These are phyloP conservation scores for Cephonodes hylas DNA, from an alignment of 2,888 invertebrate species.

Conservation along the genomic window DNA sequence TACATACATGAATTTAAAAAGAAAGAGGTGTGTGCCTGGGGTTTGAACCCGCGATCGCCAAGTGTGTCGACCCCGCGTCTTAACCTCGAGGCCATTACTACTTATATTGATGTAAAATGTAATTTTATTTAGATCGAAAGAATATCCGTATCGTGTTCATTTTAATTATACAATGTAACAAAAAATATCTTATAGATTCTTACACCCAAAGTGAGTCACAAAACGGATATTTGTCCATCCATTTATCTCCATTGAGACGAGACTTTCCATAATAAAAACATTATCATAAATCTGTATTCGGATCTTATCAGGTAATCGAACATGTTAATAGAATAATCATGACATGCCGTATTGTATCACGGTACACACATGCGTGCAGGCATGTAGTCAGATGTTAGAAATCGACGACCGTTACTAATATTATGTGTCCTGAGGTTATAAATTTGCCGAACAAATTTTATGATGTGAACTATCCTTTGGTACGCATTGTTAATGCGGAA, in stretches of 20 bases:
- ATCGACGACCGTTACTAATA: neutral
- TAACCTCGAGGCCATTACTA: too few relatives aligned
- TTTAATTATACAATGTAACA: neutral
- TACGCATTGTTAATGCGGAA: too few relatives aligned
- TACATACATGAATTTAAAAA: too few relatives aligned
- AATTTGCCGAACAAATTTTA: too few relatives aligned
- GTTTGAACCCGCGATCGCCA: too few relatives aligned
- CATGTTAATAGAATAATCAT: slow-evolving; percentile 57
- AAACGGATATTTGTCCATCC: slow-evolving; percentile 21
- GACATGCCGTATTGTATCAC: slow-evolving; percentile 37
- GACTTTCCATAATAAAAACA: slow-evolving; percentile 26
- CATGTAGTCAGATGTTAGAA: slow-evolving; percentile 16
- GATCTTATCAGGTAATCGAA: slow-evolving; percentile 54
- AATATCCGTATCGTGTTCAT: too few relatives aligned
- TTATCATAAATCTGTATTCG: slow-evolving; percentile 49
- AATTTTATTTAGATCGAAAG: too few relatives aligned
- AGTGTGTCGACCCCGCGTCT: too few relatives aligned
- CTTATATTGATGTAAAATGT: too few relatives aligned
- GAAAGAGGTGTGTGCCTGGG: too few relatives aligned
- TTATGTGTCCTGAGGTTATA: neutral
- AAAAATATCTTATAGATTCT: neutral
- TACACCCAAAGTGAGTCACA: slow-evolving; percentile 13
- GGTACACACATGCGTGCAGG: slow-evolving; percentile 14
- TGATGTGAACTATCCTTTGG: too few relatives aligned
- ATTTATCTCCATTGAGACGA: slow-evolving; percentile 21